Base-by-base conservation (phyloP, 2,113 vertebrate species). In the Peromyscus leucopus region DNA sequence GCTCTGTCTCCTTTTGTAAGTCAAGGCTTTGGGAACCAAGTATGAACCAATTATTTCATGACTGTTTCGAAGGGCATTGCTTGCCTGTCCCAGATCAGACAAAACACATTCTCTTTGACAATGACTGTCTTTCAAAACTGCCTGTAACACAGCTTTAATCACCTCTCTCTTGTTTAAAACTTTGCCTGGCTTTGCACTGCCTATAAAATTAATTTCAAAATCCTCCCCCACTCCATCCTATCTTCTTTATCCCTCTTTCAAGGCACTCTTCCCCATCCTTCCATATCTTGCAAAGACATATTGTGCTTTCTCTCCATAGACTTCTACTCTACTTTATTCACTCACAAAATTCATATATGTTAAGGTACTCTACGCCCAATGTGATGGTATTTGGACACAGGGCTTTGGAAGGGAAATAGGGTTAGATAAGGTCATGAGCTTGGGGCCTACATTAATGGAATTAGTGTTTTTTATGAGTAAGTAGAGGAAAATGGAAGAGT, bases 91-190 rank as follows among this genome's bases (percentile, higher is more conserved):
- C 1, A 0, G 42, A 24, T 90, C 71, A 89, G 46, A 13, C 22
- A 72, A 72, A 91, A 83, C 11, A 65, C 39, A 8, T 55, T 91
- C 82, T 48, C 65, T 78, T 82, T 86, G 89, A 17, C 78, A 79
- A 85, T 39, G 59, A 21, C 51, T 94, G 42, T 65, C 36, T 94
- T 95, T 93, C 55, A 57, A 59, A 97, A 86, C 74, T 63, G 33
- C 80, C n/a, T 63, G 19, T 89, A 55, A 55, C 46, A 61, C 33
- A 61, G 42, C 48, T 69, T 15, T 84, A 55, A 80, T 82, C 46
- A 16, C 48, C 39, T 82, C 48, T 76, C 67, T 90, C n/a, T 15
- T 59, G 21, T 55, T 71, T 90, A 85, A 90, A 46, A 46, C 2
- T 36, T 84, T 74, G 67, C 78, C 1, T 87, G 61, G 57, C 69